phyloP scores from a whole-genome alignment of 2,888 invertebrate species.

The Tortrix viridana region DNA sequence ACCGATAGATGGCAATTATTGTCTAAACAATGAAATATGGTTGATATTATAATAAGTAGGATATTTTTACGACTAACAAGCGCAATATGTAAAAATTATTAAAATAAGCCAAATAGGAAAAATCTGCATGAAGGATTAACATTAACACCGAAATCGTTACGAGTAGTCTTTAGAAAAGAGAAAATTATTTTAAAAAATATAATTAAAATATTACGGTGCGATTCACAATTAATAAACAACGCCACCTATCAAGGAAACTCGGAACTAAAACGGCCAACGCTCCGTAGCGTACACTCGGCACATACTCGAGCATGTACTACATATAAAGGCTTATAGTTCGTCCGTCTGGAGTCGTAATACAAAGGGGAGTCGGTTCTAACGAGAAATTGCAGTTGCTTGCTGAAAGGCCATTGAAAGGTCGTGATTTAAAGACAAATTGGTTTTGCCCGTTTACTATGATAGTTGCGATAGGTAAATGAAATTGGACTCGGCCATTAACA shows the following conservation, averaged over 20 bases:
- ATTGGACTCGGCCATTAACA: no score
- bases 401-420: neutral
- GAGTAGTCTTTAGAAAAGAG: no score
- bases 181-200: no score
- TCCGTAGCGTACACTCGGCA: neutral
- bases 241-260: neutral
- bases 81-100: no score
- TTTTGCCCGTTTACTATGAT: neutral
- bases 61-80: no score
- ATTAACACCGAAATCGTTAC: no score
- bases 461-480: no score
- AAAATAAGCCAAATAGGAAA: no score
- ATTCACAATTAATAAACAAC: neutral
- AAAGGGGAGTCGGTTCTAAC: conserved; percentile 2
- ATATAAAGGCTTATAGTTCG: neutral
- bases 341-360: conserved; percentile 11
- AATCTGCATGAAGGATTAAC: no score
- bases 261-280: neutral
- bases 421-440: neutral
- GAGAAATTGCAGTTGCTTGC: neutral
- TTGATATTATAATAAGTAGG: no score
- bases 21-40: no score
- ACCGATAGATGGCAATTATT: no score
- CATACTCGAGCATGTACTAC: neutral
- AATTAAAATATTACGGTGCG: neutral